Percentiles rank a stretch among this genome's conserved stretches.
Conservation (phyloP, 2,113 vertebrate genomes). For the Cottus gobio region DNA sequence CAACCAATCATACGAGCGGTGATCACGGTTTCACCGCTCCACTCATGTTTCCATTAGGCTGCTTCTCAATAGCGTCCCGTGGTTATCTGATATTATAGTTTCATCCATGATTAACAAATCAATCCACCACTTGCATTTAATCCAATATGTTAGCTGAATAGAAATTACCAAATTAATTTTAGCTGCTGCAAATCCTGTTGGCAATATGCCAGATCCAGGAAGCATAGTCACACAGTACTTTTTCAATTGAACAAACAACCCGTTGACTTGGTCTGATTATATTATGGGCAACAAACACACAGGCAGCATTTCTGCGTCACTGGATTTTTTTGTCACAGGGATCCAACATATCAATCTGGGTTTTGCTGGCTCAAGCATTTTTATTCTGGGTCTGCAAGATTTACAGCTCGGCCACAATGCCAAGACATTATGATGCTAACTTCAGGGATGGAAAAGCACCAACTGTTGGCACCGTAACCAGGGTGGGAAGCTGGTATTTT, state of each 20-base stretch:
- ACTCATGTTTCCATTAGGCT: background rate
- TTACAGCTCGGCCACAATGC: conserved; percentile 16
- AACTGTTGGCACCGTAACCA: conserved; percentile 22
- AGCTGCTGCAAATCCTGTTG: conserved; percentile 4
- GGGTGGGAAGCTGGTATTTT: conserved; percentile 37
- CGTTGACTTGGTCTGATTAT: background rate
- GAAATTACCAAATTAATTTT: background rate
- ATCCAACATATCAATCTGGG: background rate
- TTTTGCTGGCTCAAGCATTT: conserved; percentile 5
- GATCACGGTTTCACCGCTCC: background rate
- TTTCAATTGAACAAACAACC: background rate
- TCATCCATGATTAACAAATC: background rate
- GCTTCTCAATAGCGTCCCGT: background rate
- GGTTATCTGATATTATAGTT: background rate
- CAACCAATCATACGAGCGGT: background rate
- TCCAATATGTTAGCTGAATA: background rate
- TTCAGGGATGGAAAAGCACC: conserved; percentile 20
- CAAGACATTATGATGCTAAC: conserved; percentile 31
- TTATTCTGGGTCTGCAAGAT: conserved; percentile 13
- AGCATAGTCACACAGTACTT: background rate
- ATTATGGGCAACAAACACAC: background rate
- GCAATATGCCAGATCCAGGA: background rate
- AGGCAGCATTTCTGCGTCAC: background rate
- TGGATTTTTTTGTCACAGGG: background rate
- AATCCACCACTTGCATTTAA: background rate